A percentile compares a stretch with the other conserved stretches of the same genome.
Conservation (phyloP, 23 tunicate species). For the Halocynthia aurantium region DNA sequence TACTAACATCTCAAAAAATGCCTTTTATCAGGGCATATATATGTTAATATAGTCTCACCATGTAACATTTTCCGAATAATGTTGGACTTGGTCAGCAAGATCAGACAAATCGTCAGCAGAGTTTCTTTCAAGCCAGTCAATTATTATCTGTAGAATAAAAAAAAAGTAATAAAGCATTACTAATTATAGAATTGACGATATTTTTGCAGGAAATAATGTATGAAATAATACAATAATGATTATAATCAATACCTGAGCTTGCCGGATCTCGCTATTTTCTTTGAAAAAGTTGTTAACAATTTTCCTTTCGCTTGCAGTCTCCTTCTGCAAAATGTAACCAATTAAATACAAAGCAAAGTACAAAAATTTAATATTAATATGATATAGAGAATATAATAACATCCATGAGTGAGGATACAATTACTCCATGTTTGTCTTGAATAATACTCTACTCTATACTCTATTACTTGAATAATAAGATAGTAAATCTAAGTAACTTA, state of each 20-base stretch:
- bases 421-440: too few relatives aligned
- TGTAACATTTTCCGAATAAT: constrained; percentile 47
- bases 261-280: constrained; percentile 48
- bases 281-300: constrained; percentile 30
- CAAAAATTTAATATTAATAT: too few relatives aligned
- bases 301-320: constrained; percentile 45
- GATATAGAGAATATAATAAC: too few relatives aligned
- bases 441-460: too few relatives aligned
- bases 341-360: background rate
- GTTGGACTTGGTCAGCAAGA: constrained; percentile 40
- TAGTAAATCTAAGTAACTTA: too few relatives aligned
- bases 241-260: constrained; percentile 98
- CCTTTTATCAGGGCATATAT: background rate
- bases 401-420: too few relatives aligned
- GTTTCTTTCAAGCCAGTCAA: constrained; percentile 89
- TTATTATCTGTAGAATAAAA: constrained; percentile 41
- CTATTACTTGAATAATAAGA: too few relatives aligned
- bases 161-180: background rate
- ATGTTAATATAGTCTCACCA: constrained; percentile 33
- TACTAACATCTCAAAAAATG: background rate
- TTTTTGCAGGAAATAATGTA: too few relatives aligned
- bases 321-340: constrained; percentile 18
- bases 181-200: too few relatives aligned
- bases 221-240: too few relatives aligned
- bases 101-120: constrained; percentile 59